phyloP scores from a whole-genome alignment of 2,113 vertebrate species.

The Rana temporaria region DNA sequence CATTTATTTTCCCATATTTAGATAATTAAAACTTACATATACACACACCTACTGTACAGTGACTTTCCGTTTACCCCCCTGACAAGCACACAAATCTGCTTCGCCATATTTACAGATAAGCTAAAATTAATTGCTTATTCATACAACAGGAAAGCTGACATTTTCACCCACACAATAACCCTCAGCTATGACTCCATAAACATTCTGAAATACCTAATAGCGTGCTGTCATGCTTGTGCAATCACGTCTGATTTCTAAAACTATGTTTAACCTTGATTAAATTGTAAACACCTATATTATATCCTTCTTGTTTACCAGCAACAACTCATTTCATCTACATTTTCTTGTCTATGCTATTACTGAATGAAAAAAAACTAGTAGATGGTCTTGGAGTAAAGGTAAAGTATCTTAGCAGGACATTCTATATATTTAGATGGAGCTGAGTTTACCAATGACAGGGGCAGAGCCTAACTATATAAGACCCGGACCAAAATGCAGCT shows the following conservation, averaged over 20 bases:
- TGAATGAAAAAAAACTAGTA: background rate
- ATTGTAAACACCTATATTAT: conserved; percentile 26
- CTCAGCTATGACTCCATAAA: conserved; percentile 25
- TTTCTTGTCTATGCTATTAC: background rate
- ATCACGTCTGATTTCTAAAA: conserved; percentile 28
- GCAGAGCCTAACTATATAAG: too few relatives aligned
- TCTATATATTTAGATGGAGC: too few relatives aligned
- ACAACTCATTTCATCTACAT: background rate
- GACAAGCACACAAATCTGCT: conserved; percentile 5
- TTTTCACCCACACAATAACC: conserved; percentile 50
- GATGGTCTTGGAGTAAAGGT: too few relatives aligned
- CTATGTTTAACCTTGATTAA: conserved; percentile 44
- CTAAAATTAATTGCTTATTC: conserved; percentile 38
- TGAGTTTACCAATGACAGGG: too few relatives aligned
- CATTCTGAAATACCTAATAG: conserved; percentile 44
- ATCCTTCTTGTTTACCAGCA: conserved; percentile 4
- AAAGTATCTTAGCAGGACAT: too few relatives aligned
- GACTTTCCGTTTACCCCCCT: background rate
- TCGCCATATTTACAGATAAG: background rate
- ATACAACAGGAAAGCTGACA: conserved; percentile 31
- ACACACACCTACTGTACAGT: conserved; percentile 14
- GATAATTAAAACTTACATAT: conserved; percentile 18
- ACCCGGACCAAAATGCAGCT: too few relatives aligned
- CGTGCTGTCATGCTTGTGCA: background rate
- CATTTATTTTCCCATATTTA: background rate